These are phyloP conservation scores for Onychomys leucogaster DNA, from an alignment of 2,797 vertebrate species.

Conservation along the genomic window DNA sequence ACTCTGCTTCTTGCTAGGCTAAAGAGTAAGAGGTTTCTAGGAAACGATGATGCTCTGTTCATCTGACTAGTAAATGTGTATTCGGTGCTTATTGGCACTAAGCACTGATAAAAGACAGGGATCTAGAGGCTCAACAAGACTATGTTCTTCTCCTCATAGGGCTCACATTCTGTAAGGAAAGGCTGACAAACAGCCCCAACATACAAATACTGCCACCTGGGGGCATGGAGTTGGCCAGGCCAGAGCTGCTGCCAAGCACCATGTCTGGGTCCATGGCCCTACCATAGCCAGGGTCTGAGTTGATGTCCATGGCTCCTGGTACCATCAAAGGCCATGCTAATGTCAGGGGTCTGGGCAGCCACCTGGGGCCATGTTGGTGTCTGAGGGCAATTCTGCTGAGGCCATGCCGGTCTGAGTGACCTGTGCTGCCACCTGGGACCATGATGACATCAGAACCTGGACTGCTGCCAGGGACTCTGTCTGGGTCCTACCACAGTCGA, in stretches of 20 bases:
- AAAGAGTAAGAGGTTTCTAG: neutral
- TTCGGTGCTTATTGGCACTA: neutral
- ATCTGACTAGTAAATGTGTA: neutral
- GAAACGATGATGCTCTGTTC: neutral
- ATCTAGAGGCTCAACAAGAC: neutral
- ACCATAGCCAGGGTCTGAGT: neutral
- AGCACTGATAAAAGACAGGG: neutral
- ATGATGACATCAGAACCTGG: neutral
- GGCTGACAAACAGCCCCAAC: neutral
- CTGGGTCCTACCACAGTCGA: too few relatives aligned
- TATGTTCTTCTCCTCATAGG: neutral
- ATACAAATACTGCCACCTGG: neutral
- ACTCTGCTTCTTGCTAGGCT: neutral
- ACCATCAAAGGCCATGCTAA: neutral
- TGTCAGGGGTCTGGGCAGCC: neutral
- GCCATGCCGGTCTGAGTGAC: too few relatives aligned
- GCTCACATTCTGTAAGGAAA: constrained; percentile 11
- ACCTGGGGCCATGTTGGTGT: neutral
- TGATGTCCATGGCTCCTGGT: neutral
- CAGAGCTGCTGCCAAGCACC: neutral
- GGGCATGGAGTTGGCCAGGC: neutral
- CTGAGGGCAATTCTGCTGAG: too few relatives aligned
- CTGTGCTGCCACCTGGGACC: too few relatives aligned
- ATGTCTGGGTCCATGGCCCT: neutral
- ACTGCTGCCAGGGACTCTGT: too few relatives aligned